phyloP scores from a whole-genome alignment of 2,888 invertebrate genomes.

The Volucella zonaria region DNA sequence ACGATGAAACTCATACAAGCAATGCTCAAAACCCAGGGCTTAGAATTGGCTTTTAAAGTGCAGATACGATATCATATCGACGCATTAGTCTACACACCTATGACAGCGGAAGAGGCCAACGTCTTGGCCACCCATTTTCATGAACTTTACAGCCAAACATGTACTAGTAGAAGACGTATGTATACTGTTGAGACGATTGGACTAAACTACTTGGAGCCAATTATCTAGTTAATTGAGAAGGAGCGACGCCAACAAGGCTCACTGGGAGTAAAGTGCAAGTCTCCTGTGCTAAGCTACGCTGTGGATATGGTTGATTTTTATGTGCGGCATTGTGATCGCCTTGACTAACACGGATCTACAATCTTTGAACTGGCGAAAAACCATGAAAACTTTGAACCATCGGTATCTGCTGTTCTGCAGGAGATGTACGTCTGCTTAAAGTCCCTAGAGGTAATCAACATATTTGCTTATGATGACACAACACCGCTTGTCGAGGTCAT shows the following conservation, averaged over 20 bases:
- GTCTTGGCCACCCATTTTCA: constrained; percentile 89
- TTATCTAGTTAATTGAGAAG: constrained; percentile 88
- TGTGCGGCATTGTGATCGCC: constrained; percentile 87
- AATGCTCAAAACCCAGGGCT: constrained; percentile 86
- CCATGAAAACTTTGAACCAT: too few species aligned
- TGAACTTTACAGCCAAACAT: constrained; percentile 89
- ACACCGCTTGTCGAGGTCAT: too few species aligned
- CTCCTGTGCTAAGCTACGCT: constrained; percentile 91
- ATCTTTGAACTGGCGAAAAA: constrained; percentile 86
- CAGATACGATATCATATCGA: constrained; percentile 89
- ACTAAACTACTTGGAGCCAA: constrained; percentile 87
- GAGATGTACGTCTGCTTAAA: too few species aligned
- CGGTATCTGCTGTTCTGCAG: too few species aligned
- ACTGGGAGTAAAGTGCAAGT: constrained; percentile 86
- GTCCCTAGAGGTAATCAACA: too few species aligned
- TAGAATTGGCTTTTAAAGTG: constrained; percentile 88
- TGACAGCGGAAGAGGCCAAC: constrained; percentile 81
- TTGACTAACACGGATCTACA: constrained; percentile 86
- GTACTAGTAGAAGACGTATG: constrained; percentile 87
- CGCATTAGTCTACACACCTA: constrained; percentile 84
- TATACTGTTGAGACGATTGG: constrained; percentile 89
- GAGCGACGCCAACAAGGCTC: constrained; percentile 85
- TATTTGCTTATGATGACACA: too few species aligned
- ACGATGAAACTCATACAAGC: constrained; percentile 88
- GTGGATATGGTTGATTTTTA: too few species aligned